Evolutionary conservation across 2,113 vertebrate genomes (phyloP).

Genomic region (Pseudorhombus dupliciocellatus): DNA sequence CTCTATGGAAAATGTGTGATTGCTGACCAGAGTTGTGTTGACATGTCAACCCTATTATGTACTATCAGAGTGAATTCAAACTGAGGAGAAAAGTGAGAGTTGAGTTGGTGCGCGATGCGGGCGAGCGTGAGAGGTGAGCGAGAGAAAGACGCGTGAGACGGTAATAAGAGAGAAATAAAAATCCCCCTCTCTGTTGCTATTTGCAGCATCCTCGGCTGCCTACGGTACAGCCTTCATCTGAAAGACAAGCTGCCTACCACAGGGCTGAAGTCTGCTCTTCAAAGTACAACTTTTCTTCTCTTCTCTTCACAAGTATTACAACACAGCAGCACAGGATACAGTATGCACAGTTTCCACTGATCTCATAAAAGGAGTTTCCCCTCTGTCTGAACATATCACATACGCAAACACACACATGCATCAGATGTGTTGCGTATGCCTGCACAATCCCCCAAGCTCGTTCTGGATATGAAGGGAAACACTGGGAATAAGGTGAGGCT

Average conservation of each 20-base stretch:
- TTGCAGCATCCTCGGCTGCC: conserved; percentile 59
- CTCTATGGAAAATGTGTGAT: conserved; percentile 63
- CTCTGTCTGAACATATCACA: conserved; percentile 2
- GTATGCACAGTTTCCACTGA: conserved; percentile 30
- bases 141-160: conserved; percentile 32
- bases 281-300: conserved; percentile 25
- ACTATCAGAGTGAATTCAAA: conserved; percentile 25
- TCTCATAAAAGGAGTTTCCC: conserved; percentile 51
- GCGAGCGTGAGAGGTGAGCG: conserved; percentile 14
- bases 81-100: not conserved
- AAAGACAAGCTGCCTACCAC: conserved; percentile 63
- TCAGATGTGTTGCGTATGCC: not conserved
- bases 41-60: conserved; percentile 65
- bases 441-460: not conserved
- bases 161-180: conserved; percentile 59
- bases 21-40: conserved; percentile 64
- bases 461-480: conserved; percentile 1
- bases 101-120: not conserved
- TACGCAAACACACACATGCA: not conserved
- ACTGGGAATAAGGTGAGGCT: conserved; percentile 9
- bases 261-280: conserved; percentile 30
- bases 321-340: conserved; percentile 17
- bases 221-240: conserved; percentile 39
- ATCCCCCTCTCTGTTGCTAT: conserved; percentile 65
- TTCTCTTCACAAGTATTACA: conserved; percentile 3